Evolutionary conservation across 1,140 invertebrate species (phyloP), one percentile per base, ranked within the genome.

Genomic region (Drosophila funebris): DNA sequence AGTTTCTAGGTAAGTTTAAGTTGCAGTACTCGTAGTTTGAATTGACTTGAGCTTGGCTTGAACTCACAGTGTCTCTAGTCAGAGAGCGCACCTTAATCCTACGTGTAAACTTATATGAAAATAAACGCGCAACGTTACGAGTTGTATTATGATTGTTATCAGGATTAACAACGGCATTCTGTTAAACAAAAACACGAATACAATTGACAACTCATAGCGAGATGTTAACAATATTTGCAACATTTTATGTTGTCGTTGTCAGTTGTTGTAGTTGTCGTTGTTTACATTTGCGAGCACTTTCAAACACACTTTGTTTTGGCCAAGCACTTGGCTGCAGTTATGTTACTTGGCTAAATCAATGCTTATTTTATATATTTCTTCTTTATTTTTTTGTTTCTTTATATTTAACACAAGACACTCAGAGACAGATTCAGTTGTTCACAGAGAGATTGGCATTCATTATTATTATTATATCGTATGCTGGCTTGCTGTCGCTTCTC

Each of bases 1-100:
- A 43, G 58, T 31, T 46, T 61, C 29, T 31, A 60, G 73, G 58
- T 41, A 18, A 7, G 13, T 61, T 20, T 9, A 37, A 20, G n/a
- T 43, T 53, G 52, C 27, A 13, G 4, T 56, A 61, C 7, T 72
- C 48, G 43, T 50, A 56, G 46, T 5, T 33, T 52, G 36, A 13
- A 36, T 14, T 46, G 11, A 56, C 44, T 24, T 31, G 33, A 16
- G 31, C 58, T 69, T 60, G 64, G 62, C 58, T 67, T 61, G 67
- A 53, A 90, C 87, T 90, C 87, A 90, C 87, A 83, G 67, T 88
- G 87, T 90, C 87, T 90, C 82, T 83, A 76, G 87, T 70, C 78
- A 90, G 83, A 88, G 79, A 89, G 83, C 81, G 75, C 83, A 88
- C 68, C 75, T 89, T 89, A 88, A 88, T 79, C 83, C 78, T 88